Evolutionary conservation across 2,113 vertebrate species (phyloP), one percentile per base, ranked within the genome.

Genomic region (Nematolebias whitei): DNA sequence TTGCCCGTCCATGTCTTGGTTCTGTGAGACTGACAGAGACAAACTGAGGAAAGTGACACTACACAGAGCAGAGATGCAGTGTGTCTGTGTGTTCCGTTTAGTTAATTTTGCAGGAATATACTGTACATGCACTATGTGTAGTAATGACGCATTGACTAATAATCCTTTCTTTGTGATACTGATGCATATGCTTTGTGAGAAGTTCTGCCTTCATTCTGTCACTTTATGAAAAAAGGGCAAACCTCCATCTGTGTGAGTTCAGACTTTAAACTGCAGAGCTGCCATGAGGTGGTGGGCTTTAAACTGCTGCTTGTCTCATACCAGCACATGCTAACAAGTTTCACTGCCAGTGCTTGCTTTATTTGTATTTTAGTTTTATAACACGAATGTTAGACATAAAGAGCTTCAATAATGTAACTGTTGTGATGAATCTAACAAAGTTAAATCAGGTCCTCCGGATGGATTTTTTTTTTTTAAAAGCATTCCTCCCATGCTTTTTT

Each of bases 21-120:
- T 69, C 74, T 74, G 55, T 61, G 63, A 85, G 79, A 88, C 87
- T 85, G 85, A 89, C 87, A 71, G 74, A 81, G 75, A 87, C 53
- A 49, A 78, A 79, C 64, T 79, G 32, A 63, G 67, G 77, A 78
- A 56, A 49, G 78, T 66, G 71, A 69, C 38, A 48, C 49, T 52
- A 22, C 35, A 50, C 47, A 24, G 78, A 53, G 40, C 61, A 60
- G 58, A 48, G 50, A 63, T 26, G 20, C 19, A 54, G 0, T 53
- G 11, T 53, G 0, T 39, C 24, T 56, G 52, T 56, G 60, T 52
- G 41, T 15, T 29, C 0, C 13, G 12, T 38, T 35, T 2, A 19
- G 5, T 35, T n/a, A n/a, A 16, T 12, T 38, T 38, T 38, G 32
- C 13, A 12, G 13, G n/a, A 20, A 15, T 24, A 50, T 8, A 8